phyloP scores from a whole-genome alignment of 2,888 invertebrate genomes.

The Melinaea menophilus region DNA sequence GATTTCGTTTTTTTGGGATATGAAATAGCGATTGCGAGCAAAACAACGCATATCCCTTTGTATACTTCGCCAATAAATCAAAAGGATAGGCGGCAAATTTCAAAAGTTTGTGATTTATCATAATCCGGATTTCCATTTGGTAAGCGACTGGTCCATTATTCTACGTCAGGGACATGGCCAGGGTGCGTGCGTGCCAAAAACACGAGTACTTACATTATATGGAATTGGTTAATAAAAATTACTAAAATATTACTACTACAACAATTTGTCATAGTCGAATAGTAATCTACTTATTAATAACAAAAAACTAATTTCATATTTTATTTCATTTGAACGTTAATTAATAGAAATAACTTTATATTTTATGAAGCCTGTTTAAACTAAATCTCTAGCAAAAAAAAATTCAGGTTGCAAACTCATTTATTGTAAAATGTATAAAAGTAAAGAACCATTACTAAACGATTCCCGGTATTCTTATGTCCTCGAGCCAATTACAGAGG shows the following conservation, averaged over 20 bases:
- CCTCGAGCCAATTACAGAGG: slow-evolving; percentile 6
- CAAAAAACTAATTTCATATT: no score
- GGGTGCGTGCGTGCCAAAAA: slow-evolving; percentile 66
- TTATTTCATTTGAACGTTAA: no score
- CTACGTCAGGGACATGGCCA: slow-evolving; percentile 69
- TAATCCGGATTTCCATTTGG: slow-evolving; percentile 74
- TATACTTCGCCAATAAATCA: slow-evolving; percentile 68
- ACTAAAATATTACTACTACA: neutral
- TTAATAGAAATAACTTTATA: no score
- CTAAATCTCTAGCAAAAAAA: no score
- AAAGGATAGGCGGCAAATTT: slow-evolving; percentile 66
- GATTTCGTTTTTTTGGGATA: slow-evolving; percentile 25
- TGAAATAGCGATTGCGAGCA: slow-evolving; percentile 35
- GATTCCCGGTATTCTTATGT: slow-evolving; percentile 4
- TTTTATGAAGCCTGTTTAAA: no score
- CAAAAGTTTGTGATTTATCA: slow-evolving; percentile 77
- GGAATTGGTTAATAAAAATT: slow-evolving; percentile 2
- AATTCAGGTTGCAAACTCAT: no score
- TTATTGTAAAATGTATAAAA: neutral
- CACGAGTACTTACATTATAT: slow-evolving; percentile 31
- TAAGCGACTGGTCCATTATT: slow-evolving; percentile 72
- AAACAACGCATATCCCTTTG: slow-evolving; percentile 57
- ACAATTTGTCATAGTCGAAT: neutral
- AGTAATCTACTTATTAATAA: neutral
- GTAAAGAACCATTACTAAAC: neutral